Percentiles rank a stretch among this genome's conserved stretches.
phyloP scores from a whole-genome alignment of 1,140 invertebrate species.

The Zaprionus capensis region DNA sequence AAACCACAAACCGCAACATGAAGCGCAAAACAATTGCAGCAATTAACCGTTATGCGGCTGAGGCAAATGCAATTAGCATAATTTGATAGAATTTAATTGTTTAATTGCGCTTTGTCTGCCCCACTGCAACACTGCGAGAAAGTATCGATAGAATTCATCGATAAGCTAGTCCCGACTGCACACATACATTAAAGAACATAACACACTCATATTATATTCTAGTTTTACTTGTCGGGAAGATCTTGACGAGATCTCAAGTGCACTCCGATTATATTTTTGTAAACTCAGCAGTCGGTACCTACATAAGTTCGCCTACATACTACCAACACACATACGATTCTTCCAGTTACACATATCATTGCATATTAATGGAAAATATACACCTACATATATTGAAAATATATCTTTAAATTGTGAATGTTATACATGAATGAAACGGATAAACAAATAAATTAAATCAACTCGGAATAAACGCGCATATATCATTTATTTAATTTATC shows the following conservation, averaged over 20 bases:
- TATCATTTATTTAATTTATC: constrained; percentile 37
- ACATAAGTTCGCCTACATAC: constrained; percentile 56
- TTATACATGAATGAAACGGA: constrained; percentile 4
- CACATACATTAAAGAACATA: constrained; percentile 13
- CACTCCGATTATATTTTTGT: constrained; percentile 34
- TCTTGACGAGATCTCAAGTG: constrained; percentile 12
- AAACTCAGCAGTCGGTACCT: constrained; percentile 40
- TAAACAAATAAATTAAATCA: constrained; percentile 26
- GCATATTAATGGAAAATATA: constrained; percentile 62
- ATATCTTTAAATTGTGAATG: constrained; percentile 11
- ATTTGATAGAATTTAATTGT: constrained; percentile 50
- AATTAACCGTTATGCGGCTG: constrained; percentile 29
- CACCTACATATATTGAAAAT: constrained; percentile 44
- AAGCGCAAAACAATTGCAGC: constrained; percentile 31
- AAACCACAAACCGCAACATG: constrained; percentile 23
- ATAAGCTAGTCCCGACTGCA: constrained; percentile 1
- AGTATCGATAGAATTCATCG: constrained; percentile 9
- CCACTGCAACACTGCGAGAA: neutral
- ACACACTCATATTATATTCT: neutral
- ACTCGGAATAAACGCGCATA: constrained; percentile 17
- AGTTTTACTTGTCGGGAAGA: neutral
- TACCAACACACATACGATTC: constrained; percentile 42
- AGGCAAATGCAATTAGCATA: constrained; percentile 58
- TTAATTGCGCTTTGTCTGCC: constrained; percentile 29
- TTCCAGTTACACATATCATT: constrained; percentile 77